Evolutionary conservation across 1,140 invertebrate genomes (phyloP), one percentile per base, ranked within the genome.

Genomic region (Choristoneura fumiferana): DNA sequence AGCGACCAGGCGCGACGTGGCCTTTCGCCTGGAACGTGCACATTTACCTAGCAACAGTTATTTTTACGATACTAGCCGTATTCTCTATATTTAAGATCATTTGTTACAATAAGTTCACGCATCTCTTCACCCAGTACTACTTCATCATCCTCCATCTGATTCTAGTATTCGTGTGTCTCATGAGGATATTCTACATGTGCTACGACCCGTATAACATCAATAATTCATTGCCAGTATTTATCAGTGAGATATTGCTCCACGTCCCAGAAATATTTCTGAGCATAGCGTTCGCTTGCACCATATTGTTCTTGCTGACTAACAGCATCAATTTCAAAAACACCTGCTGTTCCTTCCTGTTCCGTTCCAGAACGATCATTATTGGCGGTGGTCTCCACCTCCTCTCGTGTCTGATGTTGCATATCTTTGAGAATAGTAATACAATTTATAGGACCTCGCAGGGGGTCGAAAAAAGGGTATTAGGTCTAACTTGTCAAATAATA

Each of bases 171-270:
- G 93, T 97, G 8, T 96, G 96, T 67, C 91, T 94, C 4, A 88
- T 96, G 63, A 90, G 96, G 43, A 95, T 96, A 67, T 94, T 96
- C 68, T 97, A 96, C 75, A 91, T 98, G 52, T 95, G 96, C 65
- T 95, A 96, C 70, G 96, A 98, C 88, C 94, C 96, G 0, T 98
- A 98, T 74, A 97, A 97, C 72, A 92, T 95, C 5, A 93, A 94
- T 58, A 91, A 92, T 37, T 95, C 94, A 0, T 92, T 97, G 67
- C 94, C 95, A 33, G 91, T 93, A n/a, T 93, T 95, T 35, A 80
- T 97, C 8, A 95, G 95, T 22, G 93, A 95, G 60, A 92, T 97
- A n/a, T 78, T 97, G 1, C 92, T 96, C 57, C 94, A 96, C 71
- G 91, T 96, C 17, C 95, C 95, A 0, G 94, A 95, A 14, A 96